These are phyloP conservation scores for Hypothenemus hampei DNA, from an alignment of 1,140 invertebrate species.

Conservation along the genomic window DNA sequence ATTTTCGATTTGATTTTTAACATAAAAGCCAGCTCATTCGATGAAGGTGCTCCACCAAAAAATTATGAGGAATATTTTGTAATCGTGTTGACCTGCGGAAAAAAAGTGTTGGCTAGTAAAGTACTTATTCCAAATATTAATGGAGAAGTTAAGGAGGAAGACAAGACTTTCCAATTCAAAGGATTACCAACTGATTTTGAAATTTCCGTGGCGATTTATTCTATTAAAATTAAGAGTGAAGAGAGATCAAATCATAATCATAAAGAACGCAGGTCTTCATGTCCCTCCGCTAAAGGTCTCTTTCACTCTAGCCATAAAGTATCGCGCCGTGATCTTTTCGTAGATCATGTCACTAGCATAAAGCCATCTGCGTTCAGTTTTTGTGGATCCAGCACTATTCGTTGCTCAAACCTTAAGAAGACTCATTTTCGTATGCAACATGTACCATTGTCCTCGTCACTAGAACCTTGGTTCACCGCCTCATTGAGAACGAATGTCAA, in stretches of 20 bases:
- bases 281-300: conserved; percentile 39
- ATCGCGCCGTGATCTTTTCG: background rate
- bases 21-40: background rate
- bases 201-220: conserved; percentile 37
- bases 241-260: conserved; percentile 34
- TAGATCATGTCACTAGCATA: conserved; percentile 4
- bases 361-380: conserved; percentile 30
- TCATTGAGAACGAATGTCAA: conserved; percentile 35
- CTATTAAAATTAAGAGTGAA: conserved; percentile 28
- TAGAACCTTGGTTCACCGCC: conserved; percentile 40
- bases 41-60: background rate
- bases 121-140: conserved; percentile 30
- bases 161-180: conserved; percentile 34
- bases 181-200: conserved; percentile 42
- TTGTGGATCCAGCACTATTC: conserved; percentile 27
- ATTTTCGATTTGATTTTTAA: conserved; percentile 16
- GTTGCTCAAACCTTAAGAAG: conserved; percentile 27
- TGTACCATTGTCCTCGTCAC: conserved; percentile 34
- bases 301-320: conserved; percentile 10
- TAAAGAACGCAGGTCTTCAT: conserved; percentile 24
- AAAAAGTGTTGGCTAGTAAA: conserved; percentile 38
- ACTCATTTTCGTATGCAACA: conserved; percentile 29
- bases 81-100: conserved; percentile 36
- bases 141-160: conserved; percentile 34
- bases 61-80: conserved; percentile 35